These are phyloP conservation scores for Hyaena hyaena DNA, from an alignment of 2,113 vertebrate species.

Conservation along the genomic window DNA sequence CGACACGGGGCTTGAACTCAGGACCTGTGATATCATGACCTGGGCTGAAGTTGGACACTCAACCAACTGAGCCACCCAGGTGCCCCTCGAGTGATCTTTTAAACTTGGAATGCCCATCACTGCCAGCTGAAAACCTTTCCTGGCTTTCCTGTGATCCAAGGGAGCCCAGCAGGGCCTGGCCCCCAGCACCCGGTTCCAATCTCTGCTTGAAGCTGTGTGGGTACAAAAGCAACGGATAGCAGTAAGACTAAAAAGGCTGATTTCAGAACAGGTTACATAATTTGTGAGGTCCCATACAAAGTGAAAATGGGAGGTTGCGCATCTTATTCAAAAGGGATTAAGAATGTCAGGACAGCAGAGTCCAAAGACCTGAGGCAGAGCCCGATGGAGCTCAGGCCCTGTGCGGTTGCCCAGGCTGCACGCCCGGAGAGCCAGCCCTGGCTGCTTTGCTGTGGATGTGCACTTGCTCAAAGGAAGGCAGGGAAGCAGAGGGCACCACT, in stretches of 20 bases:
- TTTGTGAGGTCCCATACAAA: not conserved
- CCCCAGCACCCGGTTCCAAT: too few species aligned
- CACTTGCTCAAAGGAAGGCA: not conserved
- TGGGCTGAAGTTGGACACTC: too few species aligned
- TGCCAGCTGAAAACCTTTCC: not conserved
- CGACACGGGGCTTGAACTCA: too few species aligned
- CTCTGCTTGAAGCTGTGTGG: not conserved
- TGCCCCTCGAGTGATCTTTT: not conserved
- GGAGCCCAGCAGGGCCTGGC: too few species aligned
- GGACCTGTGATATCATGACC: too few species aligned
- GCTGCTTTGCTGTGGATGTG: accelerated
- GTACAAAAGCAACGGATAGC: not conserved
- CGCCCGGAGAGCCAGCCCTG: accelerated
- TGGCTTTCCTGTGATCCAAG: not conserved
- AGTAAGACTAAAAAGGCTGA: not conserved
- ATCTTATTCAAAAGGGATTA: not conserved
- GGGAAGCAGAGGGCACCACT: not conserved
- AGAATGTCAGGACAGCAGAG: not conserved
- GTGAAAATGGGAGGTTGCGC: not conserved
- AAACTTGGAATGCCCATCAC: not conserved
- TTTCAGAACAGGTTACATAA: not conserved
- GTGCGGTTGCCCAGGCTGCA: accelerated
- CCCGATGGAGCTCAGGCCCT: accelerated
- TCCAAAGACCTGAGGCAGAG: accelerated
- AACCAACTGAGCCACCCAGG: too few species aligned